Evolutionary conservation across 2,797 vertebrate genomes (phyloP).

Genomic region (Centroberyx gerrardi): DNA sequence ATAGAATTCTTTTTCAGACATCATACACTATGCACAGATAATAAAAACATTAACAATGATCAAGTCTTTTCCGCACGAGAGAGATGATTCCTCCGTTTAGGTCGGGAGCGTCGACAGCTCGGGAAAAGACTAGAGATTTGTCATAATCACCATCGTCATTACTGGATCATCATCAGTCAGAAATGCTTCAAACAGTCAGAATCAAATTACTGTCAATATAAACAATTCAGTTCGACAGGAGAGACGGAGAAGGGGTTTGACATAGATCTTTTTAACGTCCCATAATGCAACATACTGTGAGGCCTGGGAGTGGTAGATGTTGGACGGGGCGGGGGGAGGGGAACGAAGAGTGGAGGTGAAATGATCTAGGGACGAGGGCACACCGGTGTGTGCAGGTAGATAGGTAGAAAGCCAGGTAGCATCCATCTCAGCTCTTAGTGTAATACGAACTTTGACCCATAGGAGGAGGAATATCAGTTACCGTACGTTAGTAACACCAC

Average conservation of each 20-base stretch:
- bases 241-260: constrained; percentile 33
- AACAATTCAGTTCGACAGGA: constrained; percentile 52
- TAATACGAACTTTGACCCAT: constrained; percentile 85
- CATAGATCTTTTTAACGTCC: constrained; percentile 62
- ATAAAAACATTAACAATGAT: constrained; percentile 76
- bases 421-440: constrained; percentile 79
- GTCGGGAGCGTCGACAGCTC: constrained; percentile 61
- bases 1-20: constrained; percentile 80
- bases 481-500: constrained; percentile 78
- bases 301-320: constrained; percentile 38
- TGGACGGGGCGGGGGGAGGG: not conserved
- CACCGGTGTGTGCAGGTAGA: constrained; percentile 68
- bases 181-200: constrained; percentile 52
- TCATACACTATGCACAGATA: constrained; percentile 81
- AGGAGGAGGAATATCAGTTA: constrained; percentile 67
- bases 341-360: constrained; percentile 15
- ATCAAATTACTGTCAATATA: constrained; percentile 62
- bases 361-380: constrained; percentile 55
- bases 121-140: constrained; percentile 46
- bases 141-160: constrained; percentile 30
- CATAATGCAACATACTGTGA: constrained; percentile 63
- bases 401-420: constrained; percentile 20
- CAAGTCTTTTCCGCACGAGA: constrained; percentile 64
- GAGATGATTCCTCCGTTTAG: constrained; percentile 54
- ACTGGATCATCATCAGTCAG: constrained; percentile 34